Conservation (phyloP, 2,888 invertebrate genomes). For the Scaptomyza reducta region DNA sequence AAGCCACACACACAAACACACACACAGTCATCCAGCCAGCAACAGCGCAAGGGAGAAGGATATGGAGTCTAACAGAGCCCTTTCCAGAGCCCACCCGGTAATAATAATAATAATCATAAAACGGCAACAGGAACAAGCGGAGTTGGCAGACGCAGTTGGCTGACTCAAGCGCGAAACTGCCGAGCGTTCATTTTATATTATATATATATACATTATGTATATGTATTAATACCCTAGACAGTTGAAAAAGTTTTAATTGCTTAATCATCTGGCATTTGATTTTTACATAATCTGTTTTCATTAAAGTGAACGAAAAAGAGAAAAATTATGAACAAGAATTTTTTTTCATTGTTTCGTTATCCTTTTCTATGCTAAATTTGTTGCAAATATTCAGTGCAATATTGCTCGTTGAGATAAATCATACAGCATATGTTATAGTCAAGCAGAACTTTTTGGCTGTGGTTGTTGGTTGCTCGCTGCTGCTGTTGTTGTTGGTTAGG, state of each 20-base stretch:
- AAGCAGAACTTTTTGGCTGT: slow-evolving; percentile 7
- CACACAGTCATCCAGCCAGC: not conserved
- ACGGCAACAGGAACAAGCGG: slow-evolving; percentile 48
- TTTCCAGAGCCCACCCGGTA: slow-evolving; percentile 17
- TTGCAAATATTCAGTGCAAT: too few relatives aligned
- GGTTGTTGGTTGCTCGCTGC: slow-evolving; percentile 1
- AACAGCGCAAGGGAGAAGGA: not conserved
- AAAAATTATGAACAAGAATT: too few relatives aligned
- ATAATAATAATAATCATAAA: slow-evolving; percentile 67
- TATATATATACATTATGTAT: slow-evolving; percentile 4
- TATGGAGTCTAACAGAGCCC: not conserved
- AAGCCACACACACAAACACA: not conserved
- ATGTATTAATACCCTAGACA: slow-evolving; percentile 8
- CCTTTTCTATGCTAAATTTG: too few relatives aligned
- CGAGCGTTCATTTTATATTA: slow-evolving; percentile 20
- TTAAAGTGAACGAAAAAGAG: too few relatives aligned
- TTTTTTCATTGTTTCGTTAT: too few relatives aligned
- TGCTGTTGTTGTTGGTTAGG: slow-evolving; percentile 17
- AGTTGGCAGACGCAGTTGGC: slow-evolving; percentile 34
- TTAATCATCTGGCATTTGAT: too few relatives aligned
- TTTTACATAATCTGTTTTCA: too few relatives aligned
- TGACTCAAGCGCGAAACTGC: slow-evolving; percentile 40
- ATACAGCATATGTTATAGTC: slow-evolving; percentile 1
- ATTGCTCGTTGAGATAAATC: not conserved
- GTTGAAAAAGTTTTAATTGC: not conserved